Base-by-base conservation (phyloP, 2,888 invertebrate genomes). In the Tanypteryx hageni region DNA sequence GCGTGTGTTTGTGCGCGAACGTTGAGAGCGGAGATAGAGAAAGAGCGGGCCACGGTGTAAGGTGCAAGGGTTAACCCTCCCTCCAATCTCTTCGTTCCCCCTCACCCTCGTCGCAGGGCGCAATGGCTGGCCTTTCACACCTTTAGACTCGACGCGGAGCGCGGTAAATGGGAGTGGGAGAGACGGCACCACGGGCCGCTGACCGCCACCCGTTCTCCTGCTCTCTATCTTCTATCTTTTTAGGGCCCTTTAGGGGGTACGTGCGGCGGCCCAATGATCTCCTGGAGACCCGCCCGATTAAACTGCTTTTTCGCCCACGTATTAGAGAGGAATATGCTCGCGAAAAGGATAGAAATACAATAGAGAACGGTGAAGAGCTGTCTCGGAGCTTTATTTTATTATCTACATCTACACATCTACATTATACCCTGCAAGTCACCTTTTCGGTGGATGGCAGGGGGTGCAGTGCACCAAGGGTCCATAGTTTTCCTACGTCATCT, bases 21-120 rank as follows among this genome's bases (percentile, higher is more conserved):
- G 44, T 76, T 11, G 76, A 22, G 76, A 76, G 76, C 16, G 76
- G 76, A 14, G 64, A 11, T 11, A 44, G 64, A 14, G 16, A 22
- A 76, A 76, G 13, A 18, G 44, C 44, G 76, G 76, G 76, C 18
- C 8, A 27, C 22, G 76, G 27, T 13, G 83, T 31, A 83, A 56
- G 56, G n/a, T 84, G 84, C 16, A 57, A 57, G n/a, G 57, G n/a
- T 56, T 84, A 14, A 18, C 56, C 76, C 84, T 83, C 83, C 57
- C 76, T 11, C n/a, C n/a, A 76, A n/a, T 18, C 76, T 76, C 76
- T 76, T 11, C 58, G 85, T 56, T 85, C 22, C 83, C 22, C 31
- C 68, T 18, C 44, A 82, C 82, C 82, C 8, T 82, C n/a, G 64
- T 56, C 83, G 11, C 7, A 18, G 14, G 56, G 56, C 56, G 56